phyloP scores from a whole-genome alignment of 2,113 vertebrate genomes.

The Panurus biarmicus region DNA sequence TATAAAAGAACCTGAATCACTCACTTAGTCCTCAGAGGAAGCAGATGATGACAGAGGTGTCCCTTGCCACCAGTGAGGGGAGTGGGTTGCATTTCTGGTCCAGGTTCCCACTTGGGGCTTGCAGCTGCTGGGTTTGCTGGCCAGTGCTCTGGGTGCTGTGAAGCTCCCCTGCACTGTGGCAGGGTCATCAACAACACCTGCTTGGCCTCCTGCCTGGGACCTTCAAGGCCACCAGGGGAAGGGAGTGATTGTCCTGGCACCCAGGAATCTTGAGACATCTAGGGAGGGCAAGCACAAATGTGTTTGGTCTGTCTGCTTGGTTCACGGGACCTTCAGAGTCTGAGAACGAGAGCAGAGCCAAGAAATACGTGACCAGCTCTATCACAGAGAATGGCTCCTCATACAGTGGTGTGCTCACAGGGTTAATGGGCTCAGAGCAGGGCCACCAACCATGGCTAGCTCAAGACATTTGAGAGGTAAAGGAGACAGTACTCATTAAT shows the following conservation, averaged over 20 bases:
- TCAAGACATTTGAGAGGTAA: not conserved
- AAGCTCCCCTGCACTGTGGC: accelerated
- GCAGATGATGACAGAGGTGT: not conserved
- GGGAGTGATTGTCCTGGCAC: accelerated
- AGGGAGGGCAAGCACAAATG: not conserved
- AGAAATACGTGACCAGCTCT: accelerated
- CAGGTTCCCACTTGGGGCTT: not conserved
- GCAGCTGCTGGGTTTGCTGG: not conserved
- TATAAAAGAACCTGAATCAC: not conserved
- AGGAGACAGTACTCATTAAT: not conserved
- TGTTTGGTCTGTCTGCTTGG: not conserved
- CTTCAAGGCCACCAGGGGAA: not conserved
- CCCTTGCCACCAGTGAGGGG: not conserved
- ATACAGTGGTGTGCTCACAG: accelerated
- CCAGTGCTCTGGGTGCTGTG: not conserved
- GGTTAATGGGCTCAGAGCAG: not conserved
- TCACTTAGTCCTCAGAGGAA: not conserved
- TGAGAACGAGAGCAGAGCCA: not conserved
- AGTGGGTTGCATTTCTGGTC: not conserved
- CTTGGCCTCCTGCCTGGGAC: not conserved
- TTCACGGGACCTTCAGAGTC: not conserved
- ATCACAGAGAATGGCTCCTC: not conserved
- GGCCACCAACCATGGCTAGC: not conserved
- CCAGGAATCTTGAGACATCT: not conserved
- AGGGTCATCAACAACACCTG: not conserved